Percentiles rank a stretch among this genome's conserved stretches.
phyloP scores from a whole-genome alignment of 92 coral and sea anemone species.

The Epizoanthus rinbou region DNA sequence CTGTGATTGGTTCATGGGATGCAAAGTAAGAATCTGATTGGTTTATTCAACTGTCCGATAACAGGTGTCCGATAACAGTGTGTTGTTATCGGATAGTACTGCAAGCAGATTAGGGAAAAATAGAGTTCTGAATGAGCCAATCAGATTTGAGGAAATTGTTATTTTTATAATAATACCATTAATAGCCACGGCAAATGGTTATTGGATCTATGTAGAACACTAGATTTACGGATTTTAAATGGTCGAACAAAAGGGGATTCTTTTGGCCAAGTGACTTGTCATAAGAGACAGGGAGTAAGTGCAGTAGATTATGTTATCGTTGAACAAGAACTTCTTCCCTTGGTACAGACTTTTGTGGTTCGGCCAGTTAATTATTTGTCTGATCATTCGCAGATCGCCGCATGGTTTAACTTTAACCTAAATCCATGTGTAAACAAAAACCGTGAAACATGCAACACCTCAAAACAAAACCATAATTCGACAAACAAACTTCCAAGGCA shows the following conservation, averaged over 20 bases:
- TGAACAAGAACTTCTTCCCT: constrained; percentile 6
- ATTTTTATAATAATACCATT: neutral
- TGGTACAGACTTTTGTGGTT: constrained; percentile 6
- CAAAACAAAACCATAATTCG: neutral
- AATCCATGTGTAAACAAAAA: neutral
- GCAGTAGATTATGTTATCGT: neutral
- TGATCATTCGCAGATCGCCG: too few species aligned
- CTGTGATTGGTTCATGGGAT: constrained; percentile 26
- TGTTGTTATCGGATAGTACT: constrained; percentile 9
- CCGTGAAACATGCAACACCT: neutral
- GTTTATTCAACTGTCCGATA: too few species aligned
- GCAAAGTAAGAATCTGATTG: constrained; percentile 15
- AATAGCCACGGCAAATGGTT: neutral
- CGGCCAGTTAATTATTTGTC: neutral
- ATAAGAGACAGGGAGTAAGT: too few species aligned
- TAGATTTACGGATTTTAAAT: neutral
- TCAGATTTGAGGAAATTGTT: too few species aligned
- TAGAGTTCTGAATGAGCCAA: neutral
- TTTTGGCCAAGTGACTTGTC: constrained; percentile 1
- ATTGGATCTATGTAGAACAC: neutral
- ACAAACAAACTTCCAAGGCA: neutral
- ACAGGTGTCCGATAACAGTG: neutral
- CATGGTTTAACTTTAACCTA: neutral
- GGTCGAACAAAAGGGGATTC: neutral
- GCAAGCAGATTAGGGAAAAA: constrained; percentile 9